These are phyloP conservation scores for Trochalopteron elliotii DNA, from an alignment of 2,113 vertebrate species.

Conservation along the genomic window DNA sequence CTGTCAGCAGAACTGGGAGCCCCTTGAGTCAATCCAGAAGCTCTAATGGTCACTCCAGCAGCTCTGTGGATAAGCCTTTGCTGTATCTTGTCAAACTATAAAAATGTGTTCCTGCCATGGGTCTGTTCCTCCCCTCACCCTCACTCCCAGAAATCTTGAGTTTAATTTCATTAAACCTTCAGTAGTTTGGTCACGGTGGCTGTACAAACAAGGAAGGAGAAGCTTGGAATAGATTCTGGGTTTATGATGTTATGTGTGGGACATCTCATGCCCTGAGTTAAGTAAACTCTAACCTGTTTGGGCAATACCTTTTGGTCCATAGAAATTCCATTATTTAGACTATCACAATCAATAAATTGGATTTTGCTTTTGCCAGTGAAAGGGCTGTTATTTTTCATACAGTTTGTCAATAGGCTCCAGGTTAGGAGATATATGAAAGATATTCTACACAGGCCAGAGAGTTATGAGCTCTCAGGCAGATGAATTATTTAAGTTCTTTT, in stretches of 20 bases:
- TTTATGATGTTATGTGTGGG: not conserved
- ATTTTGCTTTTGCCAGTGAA: constrained; percentile 66
- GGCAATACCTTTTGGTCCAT: constrained; percentile 44
- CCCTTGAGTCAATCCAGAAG: not conserved
- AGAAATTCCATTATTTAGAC: constrained; percentile 60
- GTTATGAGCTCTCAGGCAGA: constrained; percentile 69
- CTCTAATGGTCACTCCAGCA: not conserved
- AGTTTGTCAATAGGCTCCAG: constrained; percentile 68
- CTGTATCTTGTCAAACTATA: not conserved
- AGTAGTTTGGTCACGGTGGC: not conserved
- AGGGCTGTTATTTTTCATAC: constrained; percentile 58
- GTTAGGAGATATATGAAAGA: constrained; percentile 59
- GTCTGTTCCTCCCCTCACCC: not conserved
- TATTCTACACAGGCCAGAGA: constrained; percentile 45
- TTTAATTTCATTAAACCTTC: not conserved
- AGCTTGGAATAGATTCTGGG: not conserved
- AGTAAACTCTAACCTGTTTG: constrained; percentile 5
- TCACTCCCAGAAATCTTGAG: not conserved
- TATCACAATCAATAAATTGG: constrained; percentile 69
- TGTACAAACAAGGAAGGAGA: not conserved
- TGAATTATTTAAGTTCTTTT: constrained; percentile 69
- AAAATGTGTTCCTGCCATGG: not conserved
- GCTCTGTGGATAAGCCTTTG: not conserved
- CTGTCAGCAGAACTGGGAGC: not conserved
- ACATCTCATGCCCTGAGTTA: not conserved